These are phyloP conservation scores for Pomacea canaliculata DNA, from an alignment of 2,888 invertebrate genomes.

Conservation along the genomic window DNA sequence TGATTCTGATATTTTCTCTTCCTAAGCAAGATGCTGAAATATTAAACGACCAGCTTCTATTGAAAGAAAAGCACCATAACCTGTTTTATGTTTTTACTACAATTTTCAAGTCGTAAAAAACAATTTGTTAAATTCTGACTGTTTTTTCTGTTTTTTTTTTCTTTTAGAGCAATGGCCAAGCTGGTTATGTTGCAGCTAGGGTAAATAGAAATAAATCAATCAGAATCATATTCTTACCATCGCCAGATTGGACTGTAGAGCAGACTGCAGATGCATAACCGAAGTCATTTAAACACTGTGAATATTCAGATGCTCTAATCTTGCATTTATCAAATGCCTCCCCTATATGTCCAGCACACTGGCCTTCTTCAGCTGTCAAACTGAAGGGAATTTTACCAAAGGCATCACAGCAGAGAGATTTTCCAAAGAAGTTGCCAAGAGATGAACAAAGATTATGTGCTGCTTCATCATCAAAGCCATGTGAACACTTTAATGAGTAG, in stretches of 20 bases:
- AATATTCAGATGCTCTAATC: constrained; percentile 10
- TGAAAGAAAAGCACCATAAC: too few species aligned
- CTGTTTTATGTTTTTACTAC: too few species aligned
- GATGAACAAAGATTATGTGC: constrained; percentile 22
- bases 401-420: constrained; percentile 23
- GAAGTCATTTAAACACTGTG: constrained; percentile 31
- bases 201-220: too few species aligned
- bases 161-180: too few species aligned
- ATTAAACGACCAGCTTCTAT: too few species aligned
- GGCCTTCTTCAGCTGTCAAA: constrained; percentile 47
- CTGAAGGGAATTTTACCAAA: not conserved
- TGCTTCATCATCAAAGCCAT: constrained; percentile 25
- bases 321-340: constrained; percentile 40
- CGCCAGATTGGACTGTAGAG: not conserved
- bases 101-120: too few species aligned
- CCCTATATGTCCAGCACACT: constrained; percentile 71
- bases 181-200: too few species aligned
- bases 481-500: constrained; percentile 32
- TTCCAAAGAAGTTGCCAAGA: constrained; percentile 19
- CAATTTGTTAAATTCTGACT: too few species aligned
- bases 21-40: not conserved
- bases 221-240: too few species aligned
- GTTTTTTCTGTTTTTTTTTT: too few species aligned
- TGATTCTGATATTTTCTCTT: too few species aligned
- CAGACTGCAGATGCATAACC: constrained; percentile 59